Conservation (phyloP, 2,113 vertebrate genomes). For the Collichthys lucidus region DNA sequence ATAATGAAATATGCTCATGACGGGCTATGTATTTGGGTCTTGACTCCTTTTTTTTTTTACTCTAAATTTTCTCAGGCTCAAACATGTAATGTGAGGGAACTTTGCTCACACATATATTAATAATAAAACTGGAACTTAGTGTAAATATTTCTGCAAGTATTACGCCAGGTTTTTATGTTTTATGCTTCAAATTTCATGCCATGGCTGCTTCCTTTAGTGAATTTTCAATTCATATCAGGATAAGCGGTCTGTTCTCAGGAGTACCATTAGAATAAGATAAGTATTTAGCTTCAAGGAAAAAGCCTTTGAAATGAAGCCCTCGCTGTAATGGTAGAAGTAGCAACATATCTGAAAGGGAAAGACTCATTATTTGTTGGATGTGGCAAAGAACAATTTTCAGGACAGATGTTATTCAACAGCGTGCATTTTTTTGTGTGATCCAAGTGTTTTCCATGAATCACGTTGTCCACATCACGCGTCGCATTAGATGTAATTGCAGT, state of each 20-base stretch:
- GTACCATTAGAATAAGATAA: slow-evolving; percentile 78
- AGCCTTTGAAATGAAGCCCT: slow-evolving; percentile 73
- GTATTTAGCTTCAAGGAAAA: slow-evolving; percentile 81
- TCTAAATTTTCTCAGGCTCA: slow-evolving; percentile 14
- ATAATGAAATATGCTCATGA: slow-evolving; percentile 46
- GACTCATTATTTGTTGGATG: slow-evolving; percentile 64
- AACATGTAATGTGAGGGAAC: slow-evolving; percentile 30
- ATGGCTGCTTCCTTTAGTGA: slow-evolving; percentile 69
- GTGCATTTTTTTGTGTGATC: slow-evolving; percentile 38
- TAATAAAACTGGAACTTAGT: slow-evolving; percentile 48
- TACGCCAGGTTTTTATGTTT: slow-evolving; percentile 45
- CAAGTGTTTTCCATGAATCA: slow-evolving; percentile 11
- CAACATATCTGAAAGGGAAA: slow-evolving; percentile 59
- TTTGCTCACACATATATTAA: slow-evolving; percentile 32
- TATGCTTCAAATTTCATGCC: slow-evolving; percentile 65
- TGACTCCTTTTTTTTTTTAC: slow-evolving; percentile 21
- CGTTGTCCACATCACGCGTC: slow-evolving; percentile 2
- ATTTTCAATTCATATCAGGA: slow-evolving; percentile 76
- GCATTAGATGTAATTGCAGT: slow-evolving; percentile 18
- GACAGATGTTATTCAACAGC: slow-evolving; percentile 4
- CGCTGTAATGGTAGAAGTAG: slow-evolving; percentile 63
- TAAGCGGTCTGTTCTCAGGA: slow-evolving; percentile 73
- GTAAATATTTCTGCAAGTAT: slow-evolving; percentile 55
- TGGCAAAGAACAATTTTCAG: slow-evolving; percentile 42
- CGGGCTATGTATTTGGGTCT: slow-evolving; percentile 3